Base-by-base conservation (phyloP, 2,888 invertebrate species). In the Penaeus monodon region DNA sequence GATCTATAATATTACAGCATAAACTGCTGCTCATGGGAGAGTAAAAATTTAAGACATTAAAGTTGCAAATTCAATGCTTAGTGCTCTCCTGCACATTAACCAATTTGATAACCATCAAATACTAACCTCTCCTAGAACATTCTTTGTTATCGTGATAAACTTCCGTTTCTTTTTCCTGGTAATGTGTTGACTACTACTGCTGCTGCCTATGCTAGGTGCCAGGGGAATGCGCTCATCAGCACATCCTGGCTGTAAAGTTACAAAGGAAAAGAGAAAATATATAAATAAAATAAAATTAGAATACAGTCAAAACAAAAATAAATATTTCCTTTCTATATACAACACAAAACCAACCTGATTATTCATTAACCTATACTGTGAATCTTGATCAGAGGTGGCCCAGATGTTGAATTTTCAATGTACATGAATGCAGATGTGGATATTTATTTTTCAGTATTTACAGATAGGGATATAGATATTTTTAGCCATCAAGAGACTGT, bases 71-170 rank as follows among this genome's bases (percentile, higher is more conserved):
- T 0, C 10, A 44, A 44, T 44, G 44, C 10, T 44, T 44, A 57
- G 57, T 57, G 17, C 57, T 17, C 17, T 1, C 2, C 57, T 57
- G 49, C 63, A 79, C 27, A 63, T 65, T n/a, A 20, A 14, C 8
- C 7, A 17, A 22, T 20, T 12, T 44, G 27, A 63, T 17, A 29
- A 22, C 8, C 63, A 49, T 44, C 27, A 68, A 29, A 7, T 24
- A 86, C 82, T 63, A 33, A 86, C 86, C 86, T 86, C 73, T 63
- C 83, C 86, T 63, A 86, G 49, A 49, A 86, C 86, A 79, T 86
- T 86, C 49, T 86, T 86, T 24, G 83, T 86, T 64, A 86, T 82
- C n/a, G 86, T 79, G 65, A 86, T 86, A 63, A 86, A 86, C 74
- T 83, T 86, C 27, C 86, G 86, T 73, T 86, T 86, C 65, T 86